A percentile compares a stretch with the other conserved stretches of the same genome.
Conservation (phyloP, 2,888 invertebrate genomes). For the Neoitamus cyanurus region DNA sequence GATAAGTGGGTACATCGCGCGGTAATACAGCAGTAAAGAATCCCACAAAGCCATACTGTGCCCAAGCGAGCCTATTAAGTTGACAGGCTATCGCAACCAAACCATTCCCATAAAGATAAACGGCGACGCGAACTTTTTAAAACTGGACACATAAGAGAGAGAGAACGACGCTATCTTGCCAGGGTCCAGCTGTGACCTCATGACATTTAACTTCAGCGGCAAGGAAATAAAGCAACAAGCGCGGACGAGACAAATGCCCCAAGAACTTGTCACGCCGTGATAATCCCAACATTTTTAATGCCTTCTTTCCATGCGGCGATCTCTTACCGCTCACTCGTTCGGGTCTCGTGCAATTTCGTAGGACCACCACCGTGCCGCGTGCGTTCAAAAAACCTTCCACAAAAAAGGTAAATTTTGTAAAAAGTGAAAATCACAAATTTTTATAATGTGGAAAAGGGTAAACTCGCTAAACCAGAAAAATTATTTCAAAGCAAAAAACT, state of each 20-base stretch:
- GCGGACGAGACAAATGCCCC: not conserved
- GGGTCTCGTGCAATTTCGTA: not conserved
- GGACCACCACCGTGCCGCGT: not conserved
- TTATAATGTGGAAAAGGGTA: conserved; percentile 11
- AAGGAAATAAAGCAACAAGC: not conserved
- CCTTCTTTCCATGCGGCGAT: not conserved
- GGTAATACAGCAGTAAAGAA: not conserved
- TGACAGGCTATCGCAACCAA: not conserved
- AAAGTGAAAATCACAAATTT: conserved; percentile 31
- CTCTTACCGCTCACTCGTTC: not conserved
- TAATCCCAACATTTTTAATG: not conserved
- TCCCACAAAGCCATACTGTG: not conserved
- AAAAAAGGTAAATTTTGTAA: not conserved
- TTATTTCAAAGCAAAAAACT: conserved; percentile 1
- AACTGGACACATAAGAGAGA: not conserved
- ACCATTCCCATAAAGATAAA: conserved; percentile 29
- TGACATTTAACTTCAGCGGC: not conserved
- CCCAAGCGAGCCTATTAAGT: not conserved
- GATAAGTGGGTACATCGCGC: not conserved
- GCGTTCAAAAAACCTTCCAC: not conserved
- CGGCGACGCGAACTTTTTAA: not conserved
- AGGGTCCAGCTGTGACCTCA: conserved; percentile 23
- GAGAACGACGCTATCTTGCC: not conserved
- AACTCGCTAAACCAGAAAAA: conserved; percentile 32
- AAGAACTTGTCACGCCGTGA: not conserved